These are phyloP conservation scores for Cephus nigrinus DNA, from an alignment of 2,888 invertebrate species.

Conservation along the genomic window DNA sequence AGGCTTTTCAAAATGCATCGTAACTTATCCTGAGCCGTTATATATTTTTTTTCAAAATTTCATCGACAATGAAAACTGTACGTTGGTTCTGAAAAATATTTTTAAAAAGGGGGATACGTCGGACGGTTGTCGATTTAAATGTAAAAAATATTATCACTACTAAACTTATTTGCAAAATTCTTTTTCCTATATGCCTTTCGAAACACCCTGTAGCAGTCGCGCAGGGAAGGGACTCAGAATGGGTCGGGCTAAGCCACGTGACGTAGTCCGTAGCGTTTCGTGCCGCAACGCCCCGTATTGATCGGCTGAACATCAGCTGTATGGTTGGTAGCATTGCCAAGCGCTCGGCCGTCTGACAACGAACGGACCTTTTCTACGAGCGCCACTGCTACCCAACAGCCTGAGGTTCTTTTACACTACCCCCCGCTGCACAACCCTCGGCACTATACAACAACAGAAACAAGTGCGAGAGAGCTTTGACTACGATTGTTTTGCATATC, in stretches of 20 bases:
- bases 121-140: too few relatives aligned
- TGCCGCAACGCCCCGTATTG: conserved; percentile 63
- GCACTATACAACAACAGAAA: conserved; percentile 9
- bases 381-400: neutral
- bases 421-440: conserved; percentile 11
- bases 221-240: conserved; percentile 29
- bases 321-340: conserved; percentile 47
- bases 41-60: neutral
- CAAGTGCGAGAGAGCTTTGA: conserved; percentile 9
- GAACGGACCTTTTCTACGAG: conserved; percentile 29
- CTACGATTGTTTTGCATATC: neutral
- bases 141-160: neutral
- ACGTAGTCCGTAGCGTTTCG: conserved; percentile 48
- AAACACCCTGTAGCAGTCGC: neutral
- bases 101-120: too few relatives aligned
- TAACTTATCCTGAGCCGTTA: neutral
- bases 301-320: conserved; percentile 57
- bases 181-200: neutral
- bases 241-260: conserved; percentile 51
- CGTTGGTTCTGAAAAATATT: too few relatives aligned
- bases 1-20: neutral
- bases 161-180: neutral
- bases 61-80: too few relatives aligned
- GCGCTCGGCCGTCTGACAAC: conserved; percentile 8
- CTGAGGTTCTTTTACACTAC: neutral